Base-by-base conservation (phyloP, 2,113 vertebrate species). In the Nothoprocta pentlandii region DNA sequence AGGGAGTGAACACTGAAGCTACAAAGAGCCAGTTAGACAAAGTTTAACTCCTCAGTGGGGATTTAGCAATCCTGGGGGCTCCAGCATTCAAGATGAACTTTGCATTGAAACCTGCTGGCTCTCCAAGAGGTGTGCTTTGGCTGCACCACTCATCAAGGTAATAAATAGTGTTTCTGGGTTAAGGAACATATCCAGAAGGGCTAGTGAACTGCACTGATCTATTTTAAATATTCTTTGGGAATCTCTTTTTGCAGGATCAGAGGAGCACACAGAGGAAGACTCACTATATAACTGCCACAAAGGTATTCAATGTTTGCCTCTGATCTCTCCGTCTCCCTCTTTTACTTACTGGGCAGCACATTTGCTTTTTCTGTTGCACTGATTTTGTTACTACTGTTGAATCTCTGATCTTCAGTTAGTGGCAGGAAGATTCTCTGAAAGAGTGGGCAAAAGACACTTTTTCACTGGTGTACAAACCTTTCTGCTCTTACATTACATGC, bases 171-270 rank as follows among this genome's bases (percentile, higher is more conserved):
- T 30, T 3, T 63, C 73, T 78, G 79, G 78, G 51, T 17, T 51
- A 75, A 62, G 3, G 34, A 10, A 41, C 15, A 5, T 9, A 58
- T 16, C 12, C 81, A 73, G 44, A 62, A 83, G 26, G 41, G 56
- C 53, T 92, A 47, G 64, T 59, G 46, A 77, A 62, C 61, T 78
- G 68, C 42, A 76, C 53, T 87, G 10, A 81, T 91, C 81, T 94
- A 58, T 92, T 94, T 91, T 56, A 92, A 94, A 56, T 88, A 80
- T 71, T 94, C 75, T 84, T 82, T 30, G 36, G 47, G 56, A 96
- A 82, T 77, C 76, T 70, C 13, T 78, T 89, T 51, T 82, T 71
- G 85, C 51, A 80, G 85, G 85, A 86, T 92, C 76, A 95, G 88
- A 90, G 85, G 88, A 81, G 9, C 44, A 67, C 61, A 88, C 19